phyloP scores from a whole-genome alignment of 2,888 invertebrate species.

The Smittia sp. region DNA sequence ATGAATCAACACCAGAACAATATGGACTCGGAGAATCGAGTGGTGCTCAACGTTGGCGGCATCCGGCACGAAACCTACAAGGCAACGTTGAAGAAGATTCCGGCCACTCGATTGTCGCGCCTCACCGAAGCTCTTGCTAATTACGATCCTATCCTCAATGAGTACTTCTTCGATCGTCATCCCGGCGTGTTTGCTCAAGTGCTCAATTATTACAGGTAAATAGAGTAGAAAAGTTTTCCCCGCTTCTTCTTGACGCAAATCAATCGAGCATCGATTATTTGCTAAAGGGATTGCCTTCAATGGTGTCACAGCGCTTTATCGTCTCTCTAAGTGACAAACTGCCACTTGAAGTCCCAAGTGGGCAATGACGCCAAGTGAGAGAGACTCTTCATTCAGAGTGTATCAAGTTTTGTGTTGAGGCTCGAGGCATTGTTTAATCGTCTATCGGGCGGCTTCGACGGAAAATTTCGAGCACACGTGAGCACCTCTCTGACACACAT shows the following conservation, averaged over 20 bases:
- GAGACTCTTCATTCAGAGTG: neutral
- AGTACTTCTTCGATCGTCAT: constrained; percentile 99
- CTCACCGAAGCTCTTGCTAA: constrained; percentile 96
- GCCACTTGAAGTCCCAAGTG: no score
- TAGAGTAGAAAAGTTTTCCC: neutral
- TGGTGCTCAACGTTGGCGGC: constrained; percentile 97
- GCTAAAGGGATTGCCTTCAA: no score
- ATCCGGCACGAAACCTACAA: constrained; percentile 97
- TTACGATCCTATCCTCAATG: constrained; percentile 98
- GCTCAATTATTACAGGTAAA: constrained; percentile 89
- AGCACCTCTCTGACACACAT: neutral
- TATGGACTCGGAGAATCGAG: constrained; percentile 97
- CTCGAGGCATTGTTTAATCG: neutral
- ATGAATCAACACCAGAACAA: constrained; percentile 78
- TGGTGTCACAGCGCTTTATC: no score
- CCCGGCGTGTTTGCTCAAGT: constrained; percentile 96
- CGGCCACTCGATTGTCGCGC: constrained; percentile 89
- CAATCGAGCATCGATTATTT: no score
- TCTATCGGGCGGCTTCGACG: neutral
- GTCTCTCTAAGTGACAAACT: no score
- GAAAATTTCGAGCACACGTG: neutral
- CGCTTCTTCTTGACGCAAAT: neutral
- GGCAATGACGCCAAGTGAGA: neutral
- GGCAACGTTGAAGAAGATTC: constrained; percentile 95
- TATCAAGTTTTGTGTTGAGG: neutral